Conservation (phyloP, 2,113 vertebrate species). For the Syrmaticus mikado region DNA sequence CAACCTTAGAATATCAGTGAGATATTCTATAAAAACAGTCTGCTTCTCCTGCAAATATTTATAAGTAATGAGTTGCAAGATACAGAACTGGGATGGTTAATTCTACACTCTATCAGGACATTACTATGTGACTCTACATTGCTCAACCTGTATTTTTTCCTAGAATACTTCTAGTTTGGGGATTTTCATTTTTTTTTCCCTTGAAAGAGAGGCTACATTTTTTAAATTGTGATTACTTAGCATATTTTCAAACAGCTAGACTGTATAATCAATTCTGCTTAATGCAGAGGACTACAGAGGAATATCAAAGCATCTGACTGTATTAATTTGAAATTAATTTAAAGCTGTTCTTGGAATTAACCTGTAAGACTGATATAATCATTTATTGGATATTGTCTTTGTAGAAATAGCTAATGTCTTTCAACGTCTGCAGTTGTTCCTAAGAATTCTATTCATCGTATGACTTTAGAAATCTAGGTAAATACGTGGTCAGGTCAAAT, state of each 20-base stretch:
- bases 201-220: neutral
- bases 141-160: neutral
- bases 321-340: neutral
- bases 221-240: neutral
- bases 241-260: neutral
- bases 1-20: neutral
- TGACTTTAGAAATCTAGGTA: neutral
- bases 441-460: neutral
- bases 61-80: neutral
- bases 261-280: neutral
- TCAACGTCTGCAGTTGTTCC: neutral
- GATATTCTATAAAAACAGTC: neutral
- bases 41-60: neutral
- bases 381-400: neutral
- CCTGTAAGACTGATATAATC: neutral
- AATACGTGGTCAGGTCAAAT: neutral
- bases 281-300: neutral
- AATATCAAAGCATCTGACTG: neutral
- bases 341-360: neutral
- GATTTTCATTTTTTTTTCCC: neutral
- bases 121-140: neutral
- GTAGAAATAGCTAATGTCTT: neutral
- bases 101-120: neutral
- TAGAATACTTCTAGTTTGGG: neutral
- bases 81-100: neutral